A percentile compares a stretch with the other conserved stretches of the same genome.
These are phyloP conservation scores for Toxostoma redivivum DNA, from an alignment of 2,113 vertebrate species.

Conservation along the genomic window DNA sequence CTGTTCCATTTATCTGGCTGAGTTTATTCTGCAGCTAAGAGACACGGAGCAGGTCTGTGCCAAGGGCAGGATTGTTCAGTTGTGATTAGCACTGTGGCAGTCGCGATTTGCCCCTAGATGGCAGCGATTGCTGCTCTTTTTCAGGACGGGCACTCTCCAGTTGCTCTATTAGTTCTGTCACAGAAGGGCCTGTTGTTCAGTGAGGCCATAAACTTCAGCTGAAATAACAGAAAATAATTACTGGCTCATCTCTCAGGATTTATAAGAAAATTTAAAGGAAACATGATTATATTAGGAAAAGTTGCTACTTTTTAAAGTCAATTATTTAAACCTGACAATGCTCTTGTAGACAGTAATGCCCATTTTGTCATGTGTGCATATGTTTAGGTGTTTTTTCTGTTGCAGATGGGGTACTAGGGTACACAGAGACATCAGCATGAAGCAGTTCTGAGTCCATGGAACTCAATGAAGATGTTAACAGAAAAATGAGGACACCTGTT, in stretches of 20 bases:
- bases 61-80: accelerated
- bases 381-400: not conserved
- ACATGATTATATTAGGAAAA: not conserved
- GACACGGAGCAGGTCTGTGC: not conserved
- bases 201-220: not conserved
- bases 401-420: not conserved
- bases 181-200: not conserved
- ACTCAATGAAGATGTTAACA: not conserved
- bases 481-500: accelerated
- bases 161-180: accelerated
- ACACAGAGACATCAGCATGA: not conserved
- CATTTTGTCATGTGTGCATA: not conserved
- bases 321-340: not conserved
- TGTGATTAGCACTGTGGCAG: accelerated
- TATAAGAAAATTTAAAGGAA: not conserved
- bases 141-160: accelerated
- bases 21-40: not conserved
- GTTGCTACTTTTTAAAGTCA: not conserved
- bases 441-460: not conserved
- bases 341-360: not conserved
- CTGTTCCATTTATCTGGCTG: not conserved
- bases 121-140: not conserved
- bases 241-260: not conserved
- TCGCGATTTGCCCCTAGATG: not conserved
- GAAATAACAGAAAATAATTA: not conserved